These are phyloP conservation scores for Triplophysa tibetana DNA, from an alignment of 2,113 vertebrate species.

Conservation along the genomic window DNA sequence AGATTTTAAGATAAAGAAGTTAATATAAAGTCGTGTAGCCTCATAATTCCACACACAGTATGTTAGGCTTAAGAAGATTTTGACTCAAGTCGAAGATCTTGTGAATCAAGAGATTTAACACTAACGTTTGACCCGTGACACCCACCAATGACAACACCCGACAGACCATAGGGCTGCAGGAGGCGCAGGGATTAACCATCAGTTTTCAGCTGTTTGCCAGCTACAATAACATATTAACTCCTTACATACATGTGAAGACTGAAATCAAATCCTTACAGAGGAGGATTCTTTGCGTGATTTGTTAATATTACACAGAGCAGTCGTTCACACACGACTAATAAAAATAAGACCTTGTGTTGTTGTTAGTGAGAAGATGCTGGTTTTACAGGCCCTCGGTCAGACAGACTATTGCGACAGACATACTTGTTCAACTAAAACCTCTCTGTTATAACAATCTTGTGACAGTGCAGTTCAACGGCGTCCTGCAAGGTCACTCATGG, in stretches of 20 bases:
- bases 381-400: background rate
- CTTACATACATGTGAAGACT: background rate
- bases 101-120: background rate
- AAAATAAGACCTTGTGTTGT: background rate
- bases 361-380: background rate
- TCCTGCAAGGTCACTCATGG: conserved; percentile 13
- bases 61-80: background rate
- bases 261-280: background rate
- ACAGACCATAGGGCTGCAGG: background rate
- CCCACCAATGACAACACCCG: background rate
- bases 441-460: conserved; percentile 18
- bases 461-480: conserved; percentile 1
- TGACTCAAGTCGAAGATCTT: background rate
- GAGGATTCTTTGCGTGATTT: background rate
- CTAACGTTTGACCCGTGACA: conserved; percentile 9
- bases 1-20: no score
- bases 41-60: background rate
- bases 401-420: background rate
- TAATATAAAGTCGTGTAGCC: background rate
- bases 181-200: conserved; percentile 6
- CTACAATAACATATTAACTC: conserved; percentile 8
- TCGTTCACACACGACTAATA: background rate
- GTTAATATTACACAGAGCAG: background rate
- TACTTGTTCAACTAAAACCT: conserved; percentile 4
- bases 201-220: conserved; percentile 28